Evolutionary conservation across 2,888 invertebrate genomes (phyloP).

Genomic region (Dynastes hyllus): DNA sequence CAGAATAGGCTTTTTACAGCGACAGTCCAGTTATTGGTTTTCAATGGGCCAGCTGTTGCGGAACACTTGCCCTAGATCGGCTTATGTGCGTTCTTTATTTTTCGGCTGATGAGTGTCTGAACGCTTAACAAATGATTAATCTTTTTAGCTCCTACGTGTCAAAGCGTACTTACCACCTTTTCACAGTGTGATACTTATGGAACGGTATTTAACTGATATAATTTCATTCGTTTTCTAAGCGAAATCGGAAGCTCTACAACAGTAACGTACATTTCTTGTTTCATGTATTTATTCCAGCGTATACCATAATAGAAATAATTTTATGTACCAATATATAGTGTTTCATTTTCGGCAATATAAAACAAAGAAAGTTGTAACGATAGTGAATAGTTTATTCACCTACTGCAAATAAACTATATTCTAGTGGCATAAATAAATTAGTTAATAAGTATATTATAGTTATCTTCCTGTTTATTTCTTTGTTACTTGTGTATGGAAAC

Average conservation of each 20-base stretch:
- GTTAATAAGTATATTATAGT: too few species aligned
- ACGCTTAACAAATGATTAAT: conserved; percentile 45
- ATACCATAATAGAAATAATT: too few species aligned
- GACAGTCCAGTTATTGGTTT: conserved; percentile 69
- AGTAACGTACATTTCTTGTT: too few species aligned
- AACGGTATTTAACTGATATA: conserved; percentile 4
- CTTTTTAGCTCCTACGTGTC: conserved; percentile 29
- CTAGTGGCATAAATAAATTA: too few species aligned
- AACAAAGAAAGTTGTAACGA: too few species aligned
- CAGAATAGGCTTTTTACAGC: conserved; percentile 61
- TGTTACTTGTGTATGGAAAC: too few species aligned
- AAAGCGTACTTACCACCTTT: conserved; percentile 22
- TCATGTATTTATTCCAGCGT: too few species aligned
- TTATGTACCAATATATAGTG: too few species aligned
- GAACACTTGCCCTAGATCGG: conserved; percentile 52
- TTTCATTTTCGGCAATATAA: too few species aligned
- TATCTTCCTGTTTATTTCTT: too few species aligned
- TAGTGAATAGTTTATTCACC: too few species aligned
- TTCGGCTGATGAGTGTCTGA: conserved; percentile 47
- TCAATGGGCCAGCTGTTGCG: conserved; percentile 63
- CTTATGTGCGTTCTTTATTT: conserved; percentile 52
- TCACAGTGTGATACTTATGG: conserved; percentile 25
- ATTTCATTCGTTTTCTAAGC: background rate
- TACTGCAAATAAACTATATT: too few species aligned
- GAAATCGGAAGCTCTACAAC: background rate